Evolutionary conservation across 2,888 invertebrate species (phyloP), one percentile per base, ranked within the genome.

Genomic region (Ecdyonurus torrentis): DNA sequence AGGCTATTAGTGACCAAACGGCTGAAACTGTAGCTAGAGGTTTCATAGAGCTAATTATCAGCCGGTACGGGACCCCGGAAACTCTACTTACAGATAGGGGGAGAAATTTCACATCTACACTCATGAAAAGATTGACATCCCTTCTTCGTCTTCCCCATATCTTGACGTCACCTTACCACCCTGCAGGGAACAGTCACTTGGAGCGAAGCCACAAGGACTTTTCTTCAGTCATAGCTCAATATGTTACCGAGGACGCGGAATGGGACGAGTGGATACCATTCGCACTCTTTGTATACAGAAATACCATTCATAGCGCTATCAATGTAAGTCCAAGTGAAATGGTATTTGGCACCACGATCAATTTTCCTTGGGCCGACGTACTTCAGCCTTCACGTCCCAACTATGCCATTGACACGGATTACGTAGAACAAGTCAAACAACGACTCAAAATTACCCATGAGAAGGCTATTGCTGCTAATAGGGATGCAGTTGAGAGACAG

Each of bases 1-100:
- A 68, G 2, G 66, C 70, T 0, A 52, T 70, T 5, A 63, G 62
- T 19, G 66, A 72, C 52, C 64, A 65, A 19, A 67, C 52, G n/a
- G 66, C 65, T 2, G 63, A 60, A 53, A 69, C 64, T 0, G 63
- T 71, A 2, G 55, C 55, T 20, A 5, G 55, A 7, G 55, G 7
- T 20, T 55, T 55, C 22, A n/a, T 55, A 7, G 55, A 55, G 55
- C n/a, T 22, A 5, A 5, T 55, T 10, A n/a, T 55, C 22, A 10
- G 55, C 55, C 55, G 55, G 7, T 55, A 55, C 22, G 55, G 55
- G 5, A 5, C 55, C n/a, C 19, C 22, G 3, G 15, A 55, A n/a
- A n/a, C 7, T 5, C 10, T 20, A n/a, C n/a, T 55, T n/a, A 18
- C 15, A 5, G 55, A 55, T n/a, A 55, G n/a, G 5, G 55, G 55